phyloP scores from a whole-genome alignment of 2,888 invertebrate species.

The Microctonus aethiopoides region DNA sequence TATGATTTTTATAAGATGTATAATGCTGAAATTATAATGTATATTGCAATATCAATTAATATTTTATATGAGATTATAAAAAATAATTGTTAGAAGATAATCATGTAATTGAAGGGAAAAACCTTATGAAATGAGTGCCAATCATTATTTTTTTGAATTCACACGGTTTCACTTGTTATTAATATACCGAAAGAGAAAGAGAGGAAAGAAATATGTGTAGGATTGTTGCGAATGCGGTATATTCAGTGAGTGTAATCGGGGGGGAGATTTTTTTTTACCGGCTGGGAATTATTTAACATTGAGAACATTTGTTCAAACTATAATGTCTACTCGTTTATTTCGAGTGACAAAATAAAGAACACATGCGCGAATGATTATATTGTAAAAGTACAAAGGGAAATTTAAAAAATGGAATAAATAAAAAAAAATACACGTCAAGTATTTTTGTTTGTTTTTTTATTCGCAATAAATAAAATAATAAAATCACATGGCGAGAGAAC shows the following conservation, averaged over 20 bases:
- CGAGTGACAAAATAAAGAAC: neutral
- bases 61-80: neutral
- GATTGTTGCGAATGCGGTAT: neutral
- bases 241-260: neutral
- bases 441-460: neutral
- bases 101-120: constrained; percentile 34
- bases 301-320: neutral
- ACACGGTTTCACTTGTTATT: constrained; percentile 48
- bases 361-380: neutral
- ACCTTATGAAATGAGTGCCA: constrained; percentile 39
- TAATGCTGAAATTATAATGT: neutral
- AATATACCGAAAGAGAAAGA: neutral
- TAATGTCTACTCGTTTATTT: neutral
- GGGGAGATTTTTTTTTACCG: neutral
- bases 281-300: neutral
- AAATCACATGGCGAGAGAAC: neutral
- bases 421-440: neutral
- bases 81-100: neutral
- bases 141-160: constrained; percentile 43
- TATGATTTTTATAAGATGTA: neutral
- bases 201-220: neutral
- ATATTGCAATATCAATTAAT: constrained; percentile 7
- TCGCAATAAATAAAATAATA: neutral
- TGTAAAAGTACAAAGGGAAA: neutral
- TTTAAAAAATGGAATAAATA: too few relatives aligned